phyloP scores from a whole-genome alignment of 2,888 invertebrate genomes.

The Hyles lineata region DNA sequence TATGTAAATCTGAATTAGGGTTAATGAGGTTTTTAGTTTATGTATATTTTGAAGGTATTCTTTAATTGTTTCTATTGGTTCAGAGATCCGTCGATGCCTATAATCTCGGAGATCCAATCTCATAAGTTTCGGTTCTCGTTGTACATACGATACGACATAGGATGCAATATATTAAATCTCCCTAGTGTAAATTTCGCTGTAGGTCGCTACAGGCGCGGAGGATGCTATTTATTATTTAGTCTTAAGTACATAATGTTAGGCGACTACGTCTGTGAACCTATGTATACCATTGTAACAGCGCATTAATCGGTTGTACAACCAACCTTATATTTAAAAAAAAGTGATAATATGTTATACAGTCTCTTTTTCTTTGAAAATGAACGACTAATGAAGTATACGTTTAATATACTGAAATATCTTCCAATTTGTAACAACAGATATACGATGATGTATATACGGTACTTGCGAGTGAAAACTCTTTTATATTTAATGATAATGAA shows the following conservation, averaged over 20 bases:
- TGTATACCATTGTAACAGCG: conserved; percentile 82
- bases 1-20: conserved; percentile 79
- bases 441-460: conserved; percentile 82
- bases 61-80: conserved; percentile 40
- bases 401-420: conserved; percentile 81
- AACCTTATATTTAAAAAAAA: conserved; percentile 72
- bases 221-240: conserved; percentile 84
- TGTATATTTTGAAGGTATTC: conserved; percentile 77
- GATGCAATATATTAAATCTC: conserved; percentile 79
- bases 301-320: conserved; percentile 71
- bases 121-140: conserved; percentile 65
- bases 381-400: conserved; percentile 90
- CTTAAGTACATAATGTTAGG: conserved; percentile 76
- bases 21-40: conserved; percentile 70
- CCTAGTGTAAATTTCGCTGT: conserved; percentile 81
- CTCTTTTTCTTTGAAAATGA: conserved; percentile 75
- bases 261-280: conserved; percentile 78
- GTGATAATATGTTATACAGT: conserved; percentile 75
- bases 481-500: conserved; percentile 77
- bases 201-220: conserved; percentile 74
- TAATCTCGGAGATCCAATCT: conserved; percentile 84
- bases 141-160: conserved; percentile 73
- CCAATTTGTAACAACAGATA: conserved; percentile 79
- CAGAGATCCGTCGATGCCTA: conserved; percentile 72
- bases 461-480: conserved; percentile 78